phyloP scores from a whole-genome alignment of 2,888 invertebrate species.

The Camptogramma bilineatum region DNA sequence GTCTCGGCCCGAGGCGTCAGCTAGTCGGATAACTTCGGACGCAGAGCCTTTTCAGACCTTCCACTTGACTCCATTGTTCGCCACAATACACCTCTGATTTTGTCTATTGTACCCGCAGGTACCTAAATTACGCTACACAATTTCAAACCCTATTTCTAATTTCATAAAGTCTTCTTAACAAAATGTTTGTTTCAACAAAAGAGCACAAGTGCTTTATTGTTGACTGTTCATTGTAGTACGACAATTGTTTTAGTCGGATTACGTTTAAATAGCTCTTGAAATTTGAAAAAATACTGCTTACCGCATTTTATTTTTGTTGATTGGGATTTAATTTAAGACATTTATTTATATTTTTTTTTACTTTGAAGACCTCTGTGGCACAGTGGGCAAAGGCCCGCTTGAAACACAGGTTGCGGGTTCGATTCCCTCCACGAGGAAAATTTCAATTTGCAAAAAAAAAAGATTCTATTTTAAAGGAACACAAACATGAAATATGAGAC shows the following conservation, averaged over 20 bases:
- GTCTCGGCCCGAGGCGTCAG: background rate
- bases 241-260: conserved; percentile 38
- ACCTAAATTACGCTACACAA: conserved; percentile 36
- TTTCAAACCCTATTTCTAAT: conserved; percentile 8
- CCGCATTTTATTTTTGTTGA: background rate
- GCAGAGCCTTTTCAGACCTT: conserved; percentile 51
- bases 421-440: too few species aligned
- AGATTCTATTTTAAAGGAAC: too few species aligned
- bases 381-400: too few species aligned
- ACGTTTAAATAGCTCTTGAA: conserved; percentile 15
- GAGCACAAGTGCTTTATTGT: conserved; percentile 36
- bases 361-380: too few species aligned
- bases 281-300: background rate
- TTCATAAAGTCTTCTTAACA: background rate
- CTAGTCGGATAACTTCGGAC: conserved; percentile 15
- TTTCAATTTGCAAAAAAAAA: too few species aligned
- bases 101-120: conserved; percentile 68
- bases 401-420: too few species aligned
- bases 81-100: conserved; percentile 71
- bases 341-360: too few species aligned
- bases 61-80: conserved; percentile 73
- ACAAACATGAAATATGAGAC: too few species aligned
- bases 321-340: background rate
- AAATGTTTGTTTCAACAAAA: conserved; percentile 37
- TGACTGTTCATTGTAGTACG: conserved; percentile 28